Conservation (phyloP, 2,113 vertebrate genomes). For the mouse (Mus musculus) region DNA sequence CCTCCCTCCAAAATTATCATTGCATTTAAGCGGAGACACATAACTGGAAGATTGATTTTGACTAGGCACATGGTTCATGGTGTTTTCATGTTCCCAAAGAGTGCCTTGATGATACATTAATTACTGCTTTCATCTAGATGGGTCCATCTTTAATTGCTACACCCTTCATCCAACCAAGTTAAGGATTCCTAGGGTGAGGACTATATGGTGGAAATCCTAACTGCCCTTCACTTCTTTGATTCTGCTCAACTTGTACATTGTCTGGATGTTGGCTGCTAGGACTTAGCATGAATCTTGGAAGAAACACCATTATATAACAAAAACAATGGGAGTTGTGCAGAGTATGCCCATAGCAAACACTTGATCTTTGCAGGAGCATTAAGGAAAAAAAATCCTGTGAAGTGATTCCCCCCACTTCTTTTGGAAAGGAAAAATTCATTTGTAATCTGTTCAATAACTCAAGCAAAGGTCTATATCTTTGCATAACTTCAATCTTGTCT, state of each 20-base stretch:
- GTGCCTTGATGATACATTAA: slow-evolving; percentile 67
- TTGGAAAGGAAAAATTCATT: neutral
- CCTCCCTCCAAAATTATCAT: slow-evolving; percentile 47
- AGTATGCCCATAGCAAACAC: neutral
- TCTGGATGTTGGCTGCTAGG: neutral
- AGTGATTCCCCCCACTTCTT: neutral
- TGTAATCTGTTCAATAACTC: neutral
- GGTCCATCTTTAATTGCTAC: slow-evolving; percentile 43
- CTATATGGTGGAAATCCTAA: neutral
- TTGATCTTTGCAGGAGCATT: neutral
- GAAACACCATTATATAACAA: neutral
- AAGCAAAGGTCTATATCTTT: neutral
- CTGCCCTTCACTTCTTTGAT: neutral
- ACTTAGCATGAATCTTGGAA: neutral
- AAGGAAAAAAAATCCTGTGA: too few relatives aligned
- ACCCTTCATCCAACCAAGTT: slow-evolving; percentile 9
- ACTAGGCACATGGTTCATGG: slow-evolving; percentile 12
- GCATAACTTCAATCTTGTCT: neutral
- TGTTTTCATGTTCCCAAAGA: slow-evolving; percentile 57
- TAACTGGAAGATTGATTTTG: slow-evolving; percentile 63
- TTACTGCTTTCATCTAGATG: slow-evolving; percentile 62
- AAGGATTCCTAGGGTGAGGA: neutral
- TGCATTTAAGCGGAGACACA: slow-evolving; percentile 50
- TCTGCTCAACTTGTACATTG: neutral
- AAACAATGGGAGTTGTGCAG: neutral